Base-by-base conservation (phyloP, 2,888 invertebrate species). In the Tromatobia lineatoria region DNA sequence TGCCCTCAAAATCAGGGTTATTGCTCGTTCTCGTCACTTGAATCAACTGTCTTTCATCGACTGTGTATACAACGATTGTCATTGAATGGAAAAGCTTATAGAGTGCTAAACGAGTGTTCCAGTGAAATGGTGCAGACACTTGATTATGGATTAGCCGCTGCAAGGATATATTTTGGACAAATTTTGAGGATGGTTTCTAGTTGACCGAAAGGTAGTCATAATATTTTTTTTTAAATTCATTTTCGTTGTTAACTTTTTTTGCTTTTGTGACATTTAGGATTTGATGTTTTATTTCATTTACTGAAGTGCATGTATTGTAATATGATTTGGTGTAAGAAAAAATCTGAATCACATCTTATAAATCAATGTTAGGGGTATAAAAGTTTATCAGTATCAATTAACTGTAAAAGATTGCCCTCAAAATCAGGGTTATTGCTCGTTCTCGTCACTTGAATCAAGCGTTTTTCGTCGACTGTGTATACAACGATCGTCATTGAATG, bases 351-450 rank as follows among this genome's bases (percentile, higher is more conserved):
- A 34, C 4, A 34, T 34, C 13, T 3, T 11, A 45, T 3, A 45
- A 11, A 45, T 15, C 13, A 45, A 45, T 45, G 3, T 13, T 15
- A 15, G 2, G 8, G 13, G 3, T 50, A n/a, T 7, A 50, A 50
- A 50, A 3, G 2, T 11, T 3, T 13, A 15, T 20, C 20, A 52
- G 20, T 52, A 6, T 52, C 52, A 20, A 52, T 52, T 20, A 20
- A 52, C 52, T 10, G n/a, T n/a, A n/a, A n/a, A n/a, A n/a, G n/a
- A n/a, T n/a, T n/a, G n/a, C n/a, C n/a, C n/a, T n/a, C n/a, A n/a
- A n/a, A n/a, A 61, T 61, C 61, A 38, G 38, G 38, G n/a, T 10
- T 61, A 61, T 61, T 61, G 61, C 20, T 57, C 67, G 18, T 45
- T 57, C 25, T 42, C 66, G 52, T 67, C 42, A 11, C 64, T 54